Evolutionary conservation across 2,888 invertebrate species (phyloP).

Genomic region (Colletes collaris): DNA sequence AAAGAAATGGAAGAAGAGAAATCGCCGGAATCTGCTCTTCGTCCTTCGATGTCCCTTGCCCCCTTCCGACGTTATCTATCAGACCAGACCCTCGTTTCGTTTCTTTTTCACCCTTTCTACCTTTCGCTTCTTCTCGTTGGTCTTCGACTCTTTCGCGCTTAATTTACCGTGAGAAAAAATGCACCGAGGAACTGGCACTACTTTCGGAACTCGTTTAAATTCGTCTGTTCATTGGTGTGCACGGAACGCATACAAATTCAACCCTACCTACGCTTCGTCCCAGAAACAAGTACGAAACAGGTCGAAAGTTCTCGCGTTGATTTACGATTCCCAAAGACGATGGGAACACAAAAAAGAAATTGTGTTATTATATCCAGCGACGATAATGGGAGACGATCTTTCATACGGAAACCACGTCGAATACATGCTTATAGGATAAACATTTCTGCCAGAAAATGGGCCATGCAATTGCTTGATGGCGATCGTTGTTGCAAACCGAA

Average conservation of each 20-base stretch:
- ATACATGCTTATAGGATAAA: no score
- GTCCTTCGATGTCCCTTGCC: slow-evolving; percentile 18
- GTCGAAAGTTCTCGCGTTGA: slow-evolving; percentile 35
- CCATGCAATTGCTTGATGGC: not conserved
- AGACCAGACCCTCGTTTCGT: not conserved
- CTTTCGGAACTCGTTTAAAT: slow-evolving; percentile 4
- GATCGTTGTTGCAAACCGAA: not conserved
- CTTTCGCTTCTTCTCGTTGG: not conserved
- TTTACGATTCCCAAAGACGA: slow-evolving; percentile 40
- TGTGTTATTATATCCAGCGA: no score
- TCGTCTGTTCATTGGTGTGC: not conserved
- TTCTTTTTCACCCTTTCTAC: not conserved
- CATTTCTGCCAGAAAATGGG: not conserved
- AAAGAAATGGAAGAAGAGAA: slow-evolving; percentile 49
- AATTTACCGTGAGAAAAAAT: slow-evolving; percentile 5
- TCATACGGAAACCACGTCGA: not conserved
- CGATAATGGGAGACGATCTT: not conserved
- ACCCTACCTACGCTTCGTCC: not conserved
- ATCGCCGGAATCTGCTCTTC: slow-evolving; percentile 39
- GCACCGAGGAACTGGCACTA: not conserved
- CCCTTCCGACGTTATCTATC: slow-evolving; percentile 14
- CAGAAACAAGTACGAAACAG: not conserved
- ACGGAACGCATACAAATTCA: slow-evolving; percentile 14
- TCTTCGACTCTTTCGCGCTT: slow-evolving; percentile 19
- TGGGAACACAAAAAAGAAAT: not conserved